phyloP scores from a whole-genome alignment of 2,888 invertebrate genomes.

The Melanostoma mellinum region DNA sequence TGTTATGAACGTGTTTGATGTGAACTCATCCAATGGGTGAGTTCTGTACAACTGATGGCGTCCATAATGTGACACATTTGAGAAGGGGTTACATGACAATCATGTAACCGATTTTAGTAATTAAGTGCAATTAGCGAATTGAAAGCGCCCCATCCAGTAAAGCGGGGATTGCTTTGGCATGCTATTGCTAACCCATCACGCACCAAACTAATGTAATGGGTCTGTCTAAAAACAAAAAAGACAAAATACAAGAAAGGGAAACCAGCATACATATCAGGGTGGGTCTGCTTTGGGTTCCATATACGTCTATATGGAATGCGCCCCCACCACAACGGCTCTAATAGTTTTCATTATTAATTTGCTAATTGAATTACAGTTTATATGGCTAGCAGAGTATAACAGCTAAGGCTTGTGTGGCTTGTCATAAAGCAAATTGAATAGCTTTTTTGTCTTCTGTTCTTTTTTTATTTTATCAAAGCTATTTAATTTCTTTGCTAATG shows the following conservation, averaged over 20 bases:
- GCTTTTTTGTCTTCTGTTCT: not conserved
- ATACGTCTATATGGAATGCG: slow-evolving; percentile 50
- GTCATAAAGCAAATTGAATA: slow-evolving; percentile 60
- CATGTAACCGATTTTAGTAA: slow-evolving; percentile 74
- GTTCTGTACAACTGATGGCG: slow-evolving; percentile 23
- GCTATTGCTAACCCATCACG: slow-evolving; percentile 41
- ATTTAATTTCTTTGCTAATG: slow-evolving; percentile 66
- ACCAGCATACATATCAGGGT: slow-evolving; percentile 25
- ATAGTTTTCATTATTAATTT: slow-evolving; percentile 72
- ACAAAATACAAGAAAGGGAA: slow-evolving; percentile 1
- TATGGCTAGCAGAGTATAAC: not conserved
- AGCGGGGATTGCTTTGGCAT: slow-evolving; percentile 35
- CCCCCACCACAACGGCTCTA: slow-evolving; percentile 41
- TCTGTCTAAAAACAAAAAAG: slow-evolving; percentile 8
- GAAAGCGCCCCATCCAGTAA: slow-evolving; percentile 67
- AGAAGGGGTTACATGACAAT: slow-evolving; percentile 54
- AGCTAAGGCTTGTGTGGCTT: slow-evolving; percentile 12
- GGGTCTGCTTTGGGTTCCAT: slow-evolving; percentile 25
- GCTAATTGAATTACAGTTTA: slow-evolving; percentile 72
- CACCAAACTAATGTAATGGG: slow-evolving; percentile 44
- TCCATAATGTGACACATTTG: slow-evolving; percentile 56
- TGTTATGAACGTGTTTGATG: not conserved
- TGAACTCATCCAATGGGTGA: slow-evolving; percentile 43
- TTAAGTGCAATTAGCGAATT: slow-evolving; percentile 75
- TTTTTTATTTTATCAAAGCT: slow-evolving; percentile 22